Evolutionary conservation across 2,888 invertebrate genomes (phyloP), one percentile per base, ranked within the genome.

Genomic region (Microplitis manilae): DNA sequence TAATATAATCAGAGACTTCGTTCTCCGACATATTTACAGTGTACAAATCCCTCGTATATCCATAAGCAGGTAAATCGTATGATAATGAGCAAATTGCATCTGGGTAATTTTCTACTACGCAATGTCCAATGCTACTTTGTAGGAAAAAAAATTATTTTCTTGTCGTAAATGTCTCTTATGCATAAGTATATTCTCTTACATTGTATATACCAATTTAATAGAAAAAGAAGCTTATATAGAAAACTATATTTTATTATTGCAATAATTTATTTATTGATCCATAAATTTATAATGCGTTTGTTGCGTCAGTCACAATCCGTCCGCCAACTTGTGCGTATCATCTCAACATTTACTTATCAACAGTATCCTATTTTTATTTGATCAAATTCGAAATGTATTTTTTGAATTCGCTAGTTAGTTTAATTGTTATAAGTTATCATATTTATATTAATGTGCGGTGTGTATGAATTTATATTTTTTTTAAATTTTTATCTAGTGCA

Each of bases 1-100:
- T 17, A 41, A 59, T 15, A 15, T 75, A 79, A 59, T 67, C 68
- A 9, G 40, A 68, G 6, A 71, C 61, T 61, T 75, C n/a, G 13
- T 64, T 62, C 7, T 40, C 39, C 2, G 72, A 13, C 72, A 73
- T 73, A 4, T 38, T 39, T 69, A 50, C 50, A 50, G 13, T 50
- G 13, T 30, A 30, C 30, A 30, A 30, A 30, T 30, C 30, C 2
- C 30, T 30, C 30, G 30, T 30, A 30, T 50, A 50, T 2, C 0
- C 50, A 50, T 50, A 50, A 30, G 30, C 30, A 30, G 30, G 30
- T 30, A 30, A 30, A 30, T 30, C 4, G 30, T 30, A 30, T 30
- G 50, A 50, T 50, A 50, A 50, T 50, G 9, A 50, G 13, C 50
- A 13, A 50, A 50, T 50, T 50, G 50, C 50, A 50, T 50, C 50